phyloP scores from a whole-genome alignment of 2,888 invertebrate species.

The Oegoconia quadripuncta region DNA sequence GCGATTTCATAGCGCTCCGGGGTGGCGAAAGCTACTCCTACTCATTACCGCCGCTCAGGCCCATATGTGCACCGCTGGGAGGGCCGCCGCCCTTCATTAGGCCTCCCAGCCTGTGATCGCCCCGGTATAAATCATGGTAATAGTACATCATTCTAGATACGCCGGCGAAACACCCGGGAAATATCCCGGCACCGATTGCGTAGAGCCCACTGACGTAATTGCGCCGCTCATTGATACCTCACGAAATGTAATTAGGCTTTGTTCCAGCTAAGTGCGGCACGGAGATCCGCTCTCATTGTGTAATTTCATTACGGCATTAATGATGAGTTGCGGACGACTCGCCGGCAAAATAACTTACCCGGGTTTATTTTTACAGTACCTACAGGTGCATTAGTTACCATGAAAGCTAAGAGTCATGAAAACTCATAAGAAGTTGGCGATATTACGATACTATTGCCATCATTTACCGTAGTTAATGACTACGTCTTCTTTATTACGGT shows the following conservation, averaged over 20 bases:
- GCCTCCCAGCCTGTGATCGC: constrained; percentile 59
- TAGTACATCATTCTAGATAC: constrained; percentile 73
- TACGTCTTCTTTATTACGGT: too few relatives aligned
- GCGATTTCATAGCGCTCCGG: constrained; percentile 26
- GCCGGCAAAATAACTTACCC: constrained; percentile 7
- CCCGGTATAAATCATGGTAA: constrained; percentile 75
- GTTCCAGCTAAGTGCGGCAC: constrained; percentile 57
- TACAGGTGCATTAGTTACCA: neutral
- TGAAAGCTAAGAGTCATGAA: neutral
- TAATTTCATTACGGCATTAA: constrained; percentile 57
- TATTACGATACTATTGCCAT: too few relatives aligned
- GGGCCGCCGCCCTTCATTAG: constrained; percentile 63
- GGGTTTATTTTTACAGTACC: neutral
- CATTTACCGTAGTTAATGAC: too few relatives aligned
- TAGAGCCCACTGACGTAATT: constrained; percentile 66
- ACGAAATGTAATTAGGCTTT: constrained; percentile 73
- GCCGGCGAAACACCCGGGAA: constrained; percentile 68
- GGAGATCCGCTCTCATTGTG: constrained; percentile 51
- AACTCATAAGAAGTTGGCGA: too few relatives aligned
- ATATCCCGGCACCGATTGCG: constrained; percentile 65
- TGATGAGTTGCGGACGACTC: constrained; percentile 42
- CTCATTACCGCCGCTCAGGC: constrained; percentile 44
- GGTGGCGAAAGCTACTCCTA: constrained; percentile 29
- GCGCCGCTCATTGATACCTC: constrained; percentile 72
- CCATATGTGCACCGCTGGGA: constrained; percentile 58